phyloP scores from a whole-genome alignment of 2,113 vertebrate species.

The Bombycilla garrulus region DNA sequence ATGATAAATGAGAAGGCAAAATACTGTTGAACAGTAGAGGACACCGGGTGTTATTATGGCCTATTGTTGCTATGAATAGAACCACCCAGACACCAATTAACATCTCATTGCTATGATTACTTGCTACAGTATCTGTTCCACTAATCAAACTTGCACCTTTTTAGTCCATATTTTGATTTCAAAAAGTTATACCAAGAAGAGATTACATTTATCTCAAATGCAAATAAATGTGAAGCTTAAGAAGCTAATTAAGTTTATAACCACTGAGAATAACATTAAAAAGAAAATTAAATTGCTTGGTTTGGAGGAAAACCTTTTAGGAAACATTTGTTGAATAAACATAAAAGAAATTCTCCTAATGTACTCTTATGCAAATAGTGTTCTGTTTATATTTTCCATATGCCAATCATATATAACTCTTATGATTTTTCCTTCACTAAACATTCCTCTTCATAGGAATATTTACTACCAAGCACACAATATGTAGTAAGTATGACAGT shows the following conservation, averaged over 20 bases:
- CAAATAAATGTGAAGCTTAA: slow-evolving; percentile 72
- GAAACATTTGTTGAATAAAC: slow-evolving; percentile 73
- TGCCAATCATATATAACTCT: slow-evolving; percentile 22
- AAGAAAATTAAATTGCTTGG: slow-evolving; percentile 76
- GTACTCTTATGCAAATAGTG: slow-evolving; percentile 29
- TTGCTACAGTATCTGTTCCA: slow-evolving; percentile 70
- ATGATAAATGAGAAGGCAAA: slow-evolving; percentile 64
- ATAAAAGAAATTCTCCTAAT: slow-evolving; percentile 54
- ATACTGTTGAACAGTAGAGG: slow-evolving; percentile 62
- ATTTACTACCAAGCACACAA: background rate
- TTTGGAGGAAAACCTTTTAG: slow-evolving; percentile 72
- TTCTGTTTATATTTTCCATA: slow-evolving; percentile 52
- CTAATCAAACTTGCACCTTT: slow-evolving; percentile 74
- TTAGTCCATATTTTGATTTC: slow-evolving; percentile 74
- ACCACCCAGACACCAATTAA: slow-evolving; percentile 75
- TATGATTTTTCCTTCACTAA: slow-evolving; percentile 28
- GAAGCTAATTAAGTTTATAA: slow-evolving; percentile 77
- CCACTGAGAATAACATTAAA: slow-evolving; percentile 70
- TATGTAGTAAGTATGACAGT: background rate
- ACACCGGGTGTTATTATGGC: slow-evolving; percentile 62
- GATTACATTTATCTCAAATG: slow-evolving; percentile 71
- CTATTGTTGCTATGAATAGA: slow-evolving; percentile 75
- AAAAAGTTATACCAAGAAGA: slow-evolving; percentile 69
- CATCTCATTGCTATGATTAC: slow-evolving; percentile 74
- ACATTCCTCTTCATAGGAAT: background rate